phyloP scores from a whole-genome alignment of 2,113 vertebrate species.

The Paramormyrops kingsleyae region DNA sequence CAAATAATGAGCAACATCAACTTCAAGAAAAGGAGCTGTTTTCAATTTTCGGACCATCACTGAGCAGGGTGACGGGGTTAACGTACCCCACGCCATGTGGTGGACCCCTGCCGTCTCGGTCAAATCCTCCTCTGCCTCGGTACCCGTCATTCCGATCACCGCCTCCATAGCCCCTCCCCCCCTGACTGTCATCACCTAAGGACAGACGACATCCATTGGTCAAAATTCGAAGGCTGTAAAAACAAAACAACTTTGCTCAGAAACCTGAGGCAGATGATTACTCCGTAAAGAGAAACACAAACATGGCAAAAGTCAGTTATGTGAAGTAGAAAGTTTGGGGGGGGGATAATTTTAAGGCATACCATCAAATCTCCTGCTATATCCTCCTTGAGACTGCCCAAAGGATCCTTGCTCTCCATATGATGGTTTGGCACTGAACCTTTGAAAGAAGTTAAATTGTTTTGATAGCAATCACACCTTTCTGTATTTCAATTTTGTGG shows the following conservation, averaged over 20 bases:
- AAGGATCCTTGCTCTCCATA: slow-evolving; percentile 34
- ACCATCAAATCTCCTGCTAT: slow-evolving; percentile 60
- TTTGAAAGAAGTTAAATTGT: slow-evolving; percentile 20
- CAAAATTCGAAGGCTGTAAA: background rate
- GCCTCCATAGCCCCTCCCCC: slow-evolving; percentile 54
- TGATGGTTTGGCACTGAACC: slow-evolving; percentile 51
- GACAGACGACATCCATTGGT: background rate
- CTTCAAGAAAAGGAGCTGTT: background rate
- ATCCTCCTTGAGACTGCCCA: slow-evolving; percentile 43
- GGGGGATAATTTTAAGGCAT: background rate
- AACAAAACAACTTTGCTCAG: background rate
- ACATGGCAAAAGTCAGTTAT: background rate
- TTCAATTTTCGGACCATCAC: background rate
- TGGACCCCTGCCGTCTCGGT: slow-evolving; percentile 50
- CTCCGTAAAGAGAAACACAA: background rate
- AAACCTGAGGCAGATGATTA: background rate
- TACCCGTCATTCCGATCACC: slow-evolving; percentile 51
- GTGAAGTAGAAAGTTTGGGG: background rate
- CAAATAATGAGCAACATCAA: background rate
- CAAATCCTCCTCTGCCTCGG: slow-evolving; percentile 55
- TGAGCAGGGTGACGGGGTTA: background rate
- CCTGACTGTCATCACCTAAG: slow-evolving; percentile 53
- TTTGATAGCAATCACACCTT: background rate
- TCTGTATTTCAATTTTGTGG: no score
- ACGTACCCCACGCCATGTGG: slow-evolving; percentile 72